phyloP scores from a whole-genome alignment of 2,888 invertebrate species.

The Drosophila kokeensis region DNA sequence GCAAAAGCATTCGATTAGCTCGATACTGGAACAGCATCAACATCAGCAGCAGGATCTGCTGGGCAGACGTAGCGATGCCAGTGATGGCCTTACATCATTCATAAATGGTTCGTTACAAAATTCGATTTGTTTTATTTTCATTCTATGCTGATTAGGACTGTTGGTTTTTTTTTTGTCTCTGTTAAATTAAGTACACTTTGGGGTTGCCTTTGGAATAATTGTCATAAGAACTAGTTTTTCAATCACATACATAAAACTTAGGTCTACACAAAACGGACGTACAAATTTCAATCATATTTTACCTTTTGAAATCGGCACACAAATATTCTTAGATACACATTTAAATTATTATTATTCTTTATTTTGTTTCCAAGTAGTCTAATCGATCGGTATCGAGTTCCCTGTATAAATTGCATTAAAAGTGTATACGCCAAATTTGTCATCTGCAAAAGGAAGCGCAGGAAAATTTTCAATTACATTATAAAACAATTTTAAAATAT shows the following conservation, averaged over 20 bases:
- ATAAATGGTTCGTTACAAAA: slow-evolving; percentile 77
- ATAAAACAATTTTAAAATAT: slow-evolving; percentile 44
- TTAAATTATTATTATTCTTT: slow-evolving; percentile 57
- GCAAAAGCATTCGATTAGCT: slow-evolving; percentile 42
- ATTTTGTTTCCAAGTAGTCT: slow-evolving; percentile 51
- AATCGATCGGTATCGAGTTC: slow-evolving; percentile 44
- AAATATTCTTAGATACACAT: slow-evolving; percentile 49
- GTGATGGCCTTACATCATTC: slow-evolving; percentile 76
- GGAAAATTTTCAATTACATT: slow-evolving; percentile 63
- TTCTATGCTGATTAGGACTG: neutral
- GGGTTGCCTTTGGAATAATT: slow-evolving; percentile 18
- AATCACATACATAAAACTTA: slow-evolving; percentile 25
- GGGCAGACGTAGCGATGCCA: slow-evolving; percentile 67
- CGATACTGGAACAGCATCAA: slow-evolving; percentile 74
- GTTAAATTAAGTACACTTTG: neutral
- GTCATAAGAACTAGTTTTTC: slow-evolving; percentile 23
- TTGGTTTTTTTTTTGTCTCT: neutral
- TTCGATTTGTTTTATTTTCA: neutral
- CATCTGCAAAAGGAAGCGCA: slow-evolving; percentile 42
- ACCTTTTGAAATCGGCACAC: slow-evolving; percentile 77
- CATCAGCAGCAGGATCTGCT: slow-evolving; percentile 77
- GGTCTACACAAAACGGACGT: slow-evolving; percentile 34
- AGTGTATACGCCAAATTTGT: slow-evolving; percentile 50
- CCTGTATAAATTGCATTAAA: slow-evolving; percentile 51
- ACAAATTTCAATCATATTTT: slow-evolving; percentile 66